Evolutionary conservation across 1,140 invertebrate genomes (phyloP).

Genomic region (Yoshiicerus persimilis): DNA sequence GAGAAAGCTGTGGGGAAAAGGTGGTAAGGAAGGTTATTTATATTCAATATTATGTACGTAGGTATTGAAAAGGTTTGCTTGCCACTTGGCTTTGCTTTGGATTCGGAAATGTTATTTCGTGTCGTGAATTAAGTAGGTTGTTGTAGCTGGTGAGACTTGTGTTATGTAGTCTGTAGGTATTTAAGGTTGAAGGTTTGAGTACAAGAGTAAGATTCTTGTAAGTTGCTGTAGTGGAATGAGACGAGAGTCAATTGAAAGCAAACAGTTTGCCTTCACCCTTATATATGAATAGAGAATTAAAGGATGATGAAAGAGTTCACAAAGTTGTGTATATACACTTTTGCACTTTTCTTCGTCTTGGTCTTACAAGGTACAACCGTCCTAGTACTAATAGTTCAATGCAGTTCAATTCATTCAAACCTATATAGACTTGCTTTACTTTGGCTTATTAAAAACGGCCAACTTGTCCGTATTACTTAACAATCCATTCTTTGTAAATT

Average conservation of each 20-base stretch:
- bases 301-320: conserved; percentile 6
- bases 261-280: not conserved
- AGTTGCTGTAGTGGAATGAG: not conserved
- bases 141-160: not conserved
- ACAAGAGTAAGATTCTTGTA: not conserved
- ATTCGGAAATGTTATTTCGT: not conserved
- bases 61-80: not conserved
- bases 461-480: not conserved
- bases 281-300: not conserved
- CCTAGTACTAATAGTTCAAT: not conserved
- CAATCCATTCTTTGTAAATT: not conserved
- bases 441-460: not conserved
- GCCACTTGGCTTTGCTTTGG: not conserved
- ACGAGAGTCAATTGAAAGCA: not conserved
- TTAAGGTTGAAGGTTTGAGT: not conserved
- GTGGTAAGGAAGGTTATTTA: not conserved
- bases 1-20: not conserved
- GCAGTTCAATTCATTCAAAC: not conserved
- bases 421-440: no score
- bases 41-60: not conserved
- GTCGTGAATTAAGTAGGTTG: not conserved
- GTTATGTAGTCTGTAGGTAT: no score
- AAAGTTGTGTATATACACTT: not conserved
- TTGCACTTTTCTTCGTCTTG: not conserved
- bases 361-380: not conserved